Evolutionary conservation across 2,888 invertebrate species (phyloP), one percentile per base, ranked within the genome.

Genomic region (Enoplolaimus lenunculus): DNA sequence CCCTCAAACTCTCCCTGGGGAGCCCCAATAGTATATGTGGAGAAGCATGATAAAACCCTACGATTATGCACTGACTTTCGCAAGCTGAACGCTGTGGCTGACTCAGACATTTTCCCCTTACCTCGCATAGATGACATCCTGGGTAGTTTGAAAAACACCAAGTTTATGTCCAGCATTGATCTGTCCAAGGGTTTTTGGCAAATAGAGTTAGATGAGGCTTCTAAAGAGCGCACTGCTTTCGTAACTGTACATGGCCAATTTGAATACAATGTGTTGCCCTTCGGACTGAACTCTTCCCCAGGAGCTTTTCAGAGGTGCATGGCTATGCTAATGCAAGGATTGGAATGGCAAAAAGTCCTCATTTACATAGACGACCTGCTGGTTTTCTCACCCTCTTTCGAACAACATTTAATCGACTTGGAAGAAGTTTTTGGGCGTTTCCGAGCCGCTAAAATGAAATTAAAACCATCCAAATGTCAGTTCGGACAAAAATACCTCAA

Each of bases 1-100:
- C 77, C 74, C 1, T 78, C 78, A 1, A 71, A 70, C 2, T 76
- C 76, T 45, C 78, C 80, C 0, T 81, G 78, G 78, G 74, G 77
- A 3, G 74, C 77, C 0, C 80, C 79, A 0, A 74, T 79, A 2
- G 77, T 80, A 3, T 68, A 81, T 1, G 78, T 79, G 0, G 74
- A 74, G 29, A 81, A 80, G 74, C 78, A 78, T 70, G 73, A 76
- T 70, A 75, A 72, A 28, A 67, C 68, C n/a, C 72, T 29, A 66
- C 73, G 72, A 68, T 74, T 74, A 13, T 76, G 76, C 62, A 71
- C 75, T 13, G 75, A 76, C 68, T 77, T 74, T 68, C 35, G 76
- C 26, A n/a, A 70, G 1, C 34, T 77, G 1, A 76, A 75, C 70
- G 34, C 7, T 2, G 72, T 74, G 1, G 73, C 73, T 13, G 69